Base-by-base conservation (phyloP, 2,888 invertebrate species). In the Drosophila pegasa region DNA sequence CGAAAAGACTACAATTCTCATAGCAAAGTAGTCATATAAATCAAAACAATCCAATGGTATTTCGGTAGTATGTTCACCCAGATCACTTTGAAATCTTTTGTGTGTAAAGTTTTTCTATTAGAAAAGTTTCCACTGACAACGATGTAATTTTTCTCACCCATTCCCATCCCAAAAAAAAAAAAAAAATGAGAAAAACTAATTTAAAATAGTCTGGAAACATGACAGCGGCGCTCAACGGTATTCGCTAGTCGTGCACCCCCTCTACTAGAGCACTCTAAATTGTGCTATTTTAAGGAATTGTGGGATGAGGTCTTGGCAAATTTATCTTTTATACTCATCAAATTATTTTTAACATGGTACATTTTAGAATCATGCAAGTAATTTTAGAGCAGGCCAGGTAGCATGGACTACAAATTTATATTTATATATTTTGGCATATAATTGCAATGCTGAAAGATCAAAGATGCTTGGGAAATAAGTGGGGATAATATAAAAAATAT, bases 321-420 rank as follows among this genome's bases (percentile, higher is more conserved):
- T 33, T 50, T 31, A 29, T 50, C 31, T 50, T 29, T 50, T 33
- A 50, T 50, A 50, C 20, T 50, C 50, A 45, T 45, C 43, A 45
- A 45, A 45, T 45, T 45, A 45, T 45, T 45, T 45, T 45, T 27
- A 45, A 45, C 43, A 45, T 45, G 43, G 2, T 27, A 27, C 9
- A 27, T 45, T 27, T 45, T 27, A 45, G 27, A 14, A 27, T 10
- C 10, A 27, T 45, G n/a, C 43, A 27, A 45, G 43, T 45, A 45
- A 45, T 25, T n/a, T 43, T 45, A 16, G n/a, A 43, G 25, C n/a
- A 16, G 5, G 20, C 10, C 43, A 27, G 43, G 43, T 45, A 27
- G 43, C 25, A 45, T 27, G 3, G 43, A 45, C 43, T 14, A n/a
- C 9, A n/a, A 2, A 9, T 22, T n/a, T 4, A 41, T 14, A n/a